Evolutionary conservation across 64 coral and sea anemone genomes (phyloP), one percentile per base, ranked within the genome.

Genomic region (Pocillopora verrucosa): DNA sequence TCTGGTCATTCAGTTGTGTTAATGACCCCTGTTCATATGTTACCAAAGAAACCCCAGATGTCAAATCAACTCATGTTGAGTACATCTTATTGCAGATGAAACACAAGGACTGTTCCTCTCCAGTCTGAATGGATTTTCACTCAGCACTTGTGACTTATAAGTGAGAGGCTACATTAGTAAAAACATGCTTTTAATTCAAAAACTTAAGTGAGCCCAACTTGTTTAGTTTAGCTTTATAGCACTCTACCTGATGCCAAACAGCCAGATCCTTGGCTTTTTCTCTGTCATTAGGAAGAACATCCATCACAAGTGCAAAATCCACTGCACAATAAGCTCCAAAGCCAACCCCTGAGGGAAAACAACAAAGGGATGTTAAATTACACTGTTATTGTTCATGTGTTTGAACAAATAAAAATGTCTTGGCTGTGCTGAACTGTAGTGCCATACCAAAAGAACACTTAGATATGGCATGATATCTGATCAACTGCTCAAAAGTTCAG

Each of bases 241-340:
- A 2, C 16, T 4, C 16, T 90, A 96, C 94, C 94, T 99, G 97
- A 85, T 99, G 97, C 97, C 97, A 99, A 22, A 99, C 87, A 60
- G 97, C 97, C 24, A 99, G 89, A 74, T 99, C 97, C 45, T 99
- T 99, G 5, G 97, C 97, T 82, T 95, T 99, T 30, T 99, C 97
- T 65, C 95, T 99, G 25, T 99, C 97, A 19, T 91, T 80, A 16
- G 97, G 97, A 16, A 99, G 86, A 36, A 99, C 97, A 75, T 99
- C 97, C 97, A 99, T 99, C 12, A 99, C 97, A 16, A 99, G 79
- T 17, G 97, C 97, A 83, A 99, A 99, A 78, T 99, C 97, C 26
- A 99, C 94, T 25, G 97, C 97, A 86, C 94, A 99, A 88, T 99
- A 99, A 6, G 97, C 97, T 16, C 97, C 97, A 64, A 99, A 99